Percentiles rank a stretch among this genome's conserved stretches.
phyloP scores from a whole-genome alignment of 2,797 vertebrate species.

The Xenentodon cancila region DNA sequence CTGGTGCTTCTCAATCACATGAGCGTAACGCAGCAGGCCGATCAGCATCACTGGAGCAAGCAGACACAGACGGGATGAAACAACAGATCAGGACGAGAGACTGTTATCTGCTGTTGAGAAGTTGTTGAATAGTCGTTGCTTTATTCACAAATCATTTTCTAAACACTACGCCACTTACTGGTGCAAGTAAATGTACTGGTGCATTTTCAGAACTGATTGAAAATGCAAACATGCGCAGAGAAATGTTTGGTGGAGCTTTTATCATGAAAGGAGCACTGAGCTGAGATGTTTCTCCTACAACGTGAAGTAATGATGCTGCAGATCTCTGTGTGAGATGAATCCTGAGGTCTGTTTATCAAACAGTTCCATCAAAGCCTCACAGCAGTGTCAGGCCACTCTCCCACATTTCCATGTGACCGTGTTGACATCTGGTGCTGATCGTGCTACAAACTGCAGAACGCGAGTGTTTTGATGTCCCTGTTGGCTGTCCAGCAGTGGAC shows the following conservation, averaged over 20 bases:
- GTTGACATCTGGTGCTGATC: constrained; percentile 54
- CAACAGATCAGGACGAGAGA: neutral
- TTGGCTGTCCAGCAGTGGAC: constrained; percentile 18
- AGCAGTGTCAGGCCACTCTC: constrained; percentile 22
- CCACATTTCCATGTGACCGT: neutral
- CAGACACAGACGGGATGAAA: neutral
- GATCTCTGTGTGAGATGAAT: constrained; percentile 34
- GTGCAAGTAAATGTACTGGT: too few relatives aligned
- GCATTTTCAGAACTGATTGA: too few relatives aligned
- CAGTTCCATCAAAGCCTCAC: constrained; percentile 43
- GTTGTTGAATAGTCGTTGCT: too few relatives aligned
- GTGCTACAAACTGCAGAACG: constrained; percentile 3
- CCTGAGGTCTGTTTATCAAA: constrained; percentile 37
- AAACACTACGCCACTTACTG: too few relatives aligned
- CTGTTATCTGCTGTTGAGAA: too few relatives aligned
- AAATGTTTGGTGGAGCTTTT: too few relatives aligned
- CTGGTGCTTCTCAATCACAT: constrained; percentile 87
- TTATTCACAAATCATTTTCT: too few relatives aligned
- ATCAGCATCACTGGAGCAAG: constrained; percentile 84
- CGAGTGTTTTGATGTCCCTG: constrained; percentile 36
- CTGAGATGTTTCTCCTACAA: neutral
- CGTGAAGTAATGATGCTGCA: constrained; percentile 1
- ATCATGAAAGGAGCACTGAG: neutral
- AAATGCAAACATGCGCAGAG: too few relatives aligned
- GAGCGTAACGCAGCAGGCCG: constrained; percentile 88